A percentile compares a stretch with the other conserved stretches of the same genome.
Evolutionary conservation across 1,140 invertebrate species (phyloP).

Genomic region (Carcinoscorpius rotundicauda): DNA sequence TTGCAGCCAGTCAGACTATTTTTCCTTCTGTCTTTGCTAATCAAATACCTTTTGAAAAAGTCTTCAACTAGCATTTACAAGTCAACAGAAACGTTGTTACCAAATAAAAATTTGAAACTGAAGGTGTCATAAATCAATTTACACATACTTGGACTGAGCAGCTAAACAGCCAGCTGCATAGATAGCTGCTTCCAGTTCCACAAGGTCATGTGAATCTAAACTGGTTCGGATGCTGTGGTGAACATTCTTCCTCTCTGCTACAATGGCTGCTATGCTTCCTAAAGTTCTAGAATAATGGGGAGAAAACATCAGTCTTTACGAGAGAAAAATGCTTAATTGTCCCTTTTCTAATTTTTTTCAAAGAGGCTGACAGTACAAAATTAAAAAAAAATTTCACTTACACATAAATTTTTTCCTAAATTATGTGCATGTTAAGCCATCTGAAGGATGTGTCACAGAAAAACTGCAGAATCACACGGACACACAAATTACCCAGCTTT

Average conservation of each 20-base stretch:
- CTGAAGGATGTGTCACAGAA: no score
- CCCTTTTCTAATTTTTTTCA: conserved; percentile 6
- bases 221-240: conserved; percentile 86
- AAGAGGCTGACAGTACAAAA: not conserved
- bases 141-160: conserved; percentile 65
- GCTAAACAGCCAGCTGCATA: conserved; percentile 85
- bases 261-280: conserved; percentile 81
- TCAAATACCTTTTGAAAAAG: no score
- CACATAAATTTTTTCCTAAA: no score
- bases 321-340: not conserved
- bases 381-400: not conserved
- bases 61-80: no score
- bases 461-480: no score
- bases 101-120: no score
- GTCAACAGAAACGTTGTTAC: no score
- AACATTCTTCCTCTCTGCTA: conserved; percentile 84
- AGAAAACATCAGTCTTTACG: conserved; percentile 4
- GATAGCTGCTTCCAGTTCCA: conserved; percentile 91
- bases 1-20: no score
- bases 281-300: conserved; percentile 44
- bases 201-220: conserved; percentile 85
- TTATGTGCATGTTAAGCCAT: no score
- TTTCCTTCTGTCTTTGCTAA: no score
- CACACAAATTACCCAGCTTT: no score
- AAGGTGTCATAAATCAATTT: not conserved